phyloP scores from a whole-genome alignment of 2,888 invertebrate genomes.

The Cryptus viduatorius region DNA sequence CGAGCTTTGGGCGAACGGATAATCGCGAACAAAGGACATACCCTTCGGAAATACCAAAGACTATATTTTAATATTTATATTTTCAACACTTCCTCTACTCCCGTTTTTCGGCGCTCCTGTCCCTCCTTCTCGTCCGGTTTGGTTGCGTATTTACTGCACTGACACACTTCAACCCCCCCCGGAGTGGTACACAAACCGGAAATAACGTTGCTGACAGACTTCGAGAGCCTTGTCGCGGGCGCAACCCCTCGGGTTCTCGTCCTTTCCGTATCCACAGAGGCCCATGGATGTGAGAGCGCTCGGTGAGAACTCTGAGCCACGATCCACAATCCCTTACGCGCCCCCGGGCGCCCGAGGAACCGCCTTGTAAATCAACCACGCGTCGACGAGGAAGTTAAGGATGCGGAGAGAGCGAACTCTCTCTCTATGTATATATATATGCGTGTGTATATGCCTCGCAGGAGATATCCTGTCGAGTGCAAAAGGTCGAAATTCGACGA shows the following conservation, averaged over 20 bases:
- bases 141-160: conserved; percentile 54
- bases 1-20: neutral
- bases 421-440: neutral
- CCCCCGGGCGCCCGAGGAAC: conserved; percentile 57
- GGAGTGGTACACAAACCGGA: conserved; percentile 64
- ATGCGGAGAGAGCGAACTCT: conserved; percentile 64
- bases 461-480: conserved; percentile 71
- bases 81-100: conserved; percentile 32
- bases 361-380: conserved; percentile 79
- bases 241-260: conserved; percentile 40
- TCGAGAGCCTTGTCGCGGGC: conserved; percentile 53
- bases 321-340: conserved; percentile 59
- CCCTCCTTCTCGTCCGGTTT: neutral
- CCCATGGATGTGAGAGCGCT: conserved; percentile 52
- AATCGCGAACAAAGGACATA: conserved; percentile 11
- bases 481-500: conserved; percentile 75
- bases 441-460: conserved; percentile 49
- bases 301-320: conserved; percentile 50
- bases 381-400: conserved; percentile 78
- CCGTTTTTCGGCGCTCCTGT: neutral
- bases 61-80: conserved; percentile 52
- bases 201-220: conserved; percentile 72
- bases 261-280: conserved; percentile 52
- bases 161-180: conserved; percentile 57
- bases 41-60: neutral